Base-by-base conservation (phyloP, 2,797 vertebrate species). In the Pangasius djambal region DNA sequence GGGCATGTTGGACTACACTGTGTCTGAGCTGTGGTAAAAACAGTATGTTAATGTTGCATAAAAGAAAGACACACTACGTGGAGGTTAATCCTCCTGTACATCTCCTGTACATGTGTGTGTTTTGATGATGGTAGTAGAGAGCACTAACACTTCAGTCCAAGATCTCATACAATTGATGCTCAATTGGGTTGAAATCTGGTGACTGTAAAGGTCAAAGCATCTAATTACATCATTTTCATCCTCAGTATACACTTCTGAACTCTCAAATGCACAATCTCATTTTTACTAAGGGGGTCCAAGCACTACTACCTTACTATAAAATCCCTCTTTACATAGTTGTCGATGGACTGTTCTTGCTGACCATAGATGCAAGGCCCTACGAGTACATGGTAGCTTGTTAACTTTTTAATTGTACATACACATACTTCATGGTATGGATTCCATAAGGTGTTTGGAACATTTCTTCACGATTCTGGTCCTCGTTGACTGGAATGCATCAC, bases 1-100 rank as follows among this genome's bases (percentile, higher is more conserved):
- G 78, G 78, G 69, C 44, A 61, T 90, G 86, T 88, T 88, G 50
- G 78, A 85, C 31, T 77, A 88, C 70, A 78, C 48, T 0, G 55
- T 79, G 84, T 82, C 40, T 48, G 40, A 85, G 85, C 48, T 37
- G 70, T 40, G 34, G n/a, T 72, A 48, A 85, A 89, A 90, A 89
- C 50, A 70, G 78, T 74, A 74, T 67, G 74, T 44, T 87, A 40
- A 28, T 55, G 50, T 61, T 61, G 63, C 18, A 31, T 44, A 74
- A 88, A 50, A 52, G 37, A 6, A 82, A 85, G 77, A 86, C 63
- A 52, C 86, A 81, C 31, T 48, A 78, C 63, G 74, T 63, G 72
- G 13, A 34, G 67, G 34, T 52, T 70, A 50, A 63, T 40, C 55
- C 55, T 61, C 55, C 20, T 5, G 37, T 63, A 40, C 34, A 31